Conservation (phyloP, 2,113 vertebrate genomes). For the Centropus bengalensis region DNA sequence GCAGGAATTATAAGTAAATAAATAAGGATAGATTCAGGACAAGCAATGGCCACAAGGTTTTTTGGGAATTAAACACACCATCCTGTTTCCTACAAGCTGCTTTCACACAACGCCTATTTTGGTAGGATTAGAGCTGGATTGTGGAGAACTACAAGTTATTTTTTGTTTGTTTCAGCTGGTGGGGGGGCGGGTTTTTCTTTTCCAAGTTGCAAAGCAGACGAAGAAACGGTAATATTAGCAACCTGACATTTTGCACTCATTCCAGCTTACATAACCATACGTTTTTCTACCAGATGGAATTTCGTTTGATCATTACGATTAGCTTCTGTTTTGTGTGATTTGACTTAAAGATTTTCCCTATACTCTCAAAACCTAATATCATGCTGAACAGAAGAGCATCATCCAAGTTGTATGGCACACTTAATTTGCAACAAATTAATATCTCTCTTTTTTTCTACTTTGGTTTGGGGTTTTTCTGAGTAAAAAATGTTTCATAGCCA, state of each 20-base stretch:
- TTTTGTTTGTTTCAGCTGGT: background rate
- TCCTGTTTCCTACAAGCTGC: background rate
- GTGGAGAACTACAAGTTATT: background rate
- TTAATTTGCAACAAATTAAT: background rate
- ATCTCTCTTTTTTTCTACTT: background rate
- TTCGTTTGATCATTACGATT: background rate
- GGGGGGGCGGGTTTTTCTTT: background rate
- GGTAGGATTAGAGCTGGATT: background rate
- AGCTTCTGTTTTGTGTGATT: background rate
- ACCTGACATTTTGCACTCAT: constrained; percentile 34
- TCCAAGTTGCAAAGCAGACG: background rate
- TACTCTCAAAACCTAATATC: background rate
- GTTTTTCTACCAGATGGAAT: background rate
- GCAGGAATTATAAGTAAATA: constrained; percentile 13
- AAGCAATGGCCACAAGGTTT: background rate
- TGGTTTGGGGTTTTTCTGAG: background rate
- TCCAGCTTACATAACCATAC: constrained; percentile 21
- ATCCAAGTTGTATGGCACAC: background rate
- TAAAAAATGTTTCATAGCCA: background rate
- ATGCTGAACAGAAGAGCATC: background rate
- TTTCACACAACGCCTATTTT: background rate
- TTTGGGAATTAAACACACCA: background rate
- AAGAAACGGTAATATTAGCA: constrained; percentile 32
- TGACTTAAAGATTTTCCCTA: background rate
- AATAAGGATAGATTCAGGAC: constrained; percentile 22